Base-by-base conservation (phyloP, 2,797 vertebrate genomes). In the Enteromius viviparus region DNA sequence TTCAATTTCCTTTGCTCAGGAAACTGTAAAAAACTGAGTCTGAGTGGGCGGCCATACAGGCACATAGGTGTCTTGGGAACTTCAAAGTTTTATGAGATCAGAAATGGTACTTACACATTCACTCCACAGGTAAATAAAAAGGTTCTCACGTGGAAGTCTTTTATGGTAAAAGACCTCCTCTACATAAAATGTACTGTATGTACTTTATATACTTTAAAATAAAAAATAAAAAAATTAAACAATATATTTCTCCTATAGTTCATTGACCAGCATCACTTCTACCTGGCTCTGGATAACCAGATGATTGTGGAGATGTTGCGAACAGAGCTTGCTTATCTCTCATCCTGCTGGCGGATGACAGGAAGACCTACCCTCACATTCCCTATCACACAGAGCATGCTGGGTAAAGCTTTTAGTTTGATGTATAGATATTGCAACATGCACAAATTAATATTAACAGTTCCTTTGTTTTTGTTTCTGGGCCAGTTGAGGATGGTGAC, bases 221-320 rank as follows among this genome's bases (percentile, higher is more conserved):
- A 23, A 34, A n/a, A 29, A 21, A 42, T 7, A 42, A 26, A 26
- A 0, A 4, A 32, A 19, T 29, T 19, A 26, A 78, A n/a, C 23
- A 62, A 49, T 53, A 0, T 17, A 2, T 72, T 19, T 71, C 1
- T 51, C 6, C 60, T 49, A 26, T 83, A 99, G 98, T 99, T 99
- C 90, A 94, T 98, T 49, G 98, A 99, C 90, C 97, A 98, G 86
- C 97, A 99, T 90, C 98, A 99, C 89, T 99, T 99, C 94, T 99
- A 99, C 90, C 90, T 99, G 92, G 98, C 98, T 1, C 92, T 99
- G 91, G 98, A 99, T 94, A 99, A 97, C 69, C 97, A 96, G 92
- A 99, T 99, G 98, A 98, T 99, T 14, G 97, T 99, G 87, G 98
- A 99, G 90, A 99, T 99, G 98, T 91, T 99, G 85, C 93, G 96